A percentile compares a stretch with the other conserved stretches of the same genome.
phyloP scores from a whole-genome alignment of 2,888 invertebrate genomes.

The Dendrolimus pini region DNA sequence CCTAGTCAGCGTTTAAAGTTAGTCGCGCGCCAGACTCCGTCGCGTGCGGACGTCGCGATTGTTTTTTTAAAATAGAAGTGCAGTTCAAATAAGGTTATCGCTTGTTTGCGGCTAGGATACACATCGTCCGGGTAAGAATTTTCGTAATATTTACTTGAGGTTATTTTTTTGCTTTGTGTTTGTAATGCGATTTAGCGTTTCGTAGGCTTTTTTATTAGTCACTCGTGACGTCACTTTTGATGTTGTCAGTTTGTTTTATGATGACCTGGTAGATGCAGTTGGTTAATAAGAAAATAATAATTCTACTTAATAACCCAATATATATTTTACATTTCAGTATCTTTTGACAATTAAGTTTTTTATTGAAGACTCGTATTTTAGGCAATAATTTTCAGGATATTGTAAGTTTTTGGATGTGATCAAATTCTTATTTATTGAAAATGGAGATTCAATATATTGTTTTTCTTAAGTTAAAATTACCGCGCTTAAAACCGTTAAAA shows the following conservation, averaged over 20 bases:
- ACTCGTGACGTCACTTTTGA: slow-evolving; percentile 23
- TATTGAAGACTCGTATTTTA: too few species aligned
- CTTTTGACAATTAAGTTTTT: too few species aligned
- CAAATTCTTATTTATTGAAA: too few species aligned
- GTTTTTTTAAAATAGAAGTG: slow-evolving; percentile 32
- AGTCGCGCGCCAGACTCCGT: slow-evolving; percentile 45
- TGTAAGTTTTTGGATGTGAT: too few species aligned
- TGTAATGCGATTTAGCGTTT: slow-evolving; percentile 15
- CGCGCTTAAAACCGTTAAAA: too few species aligned
- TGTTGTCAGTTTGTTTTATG: slow-evolving; percentile 47
- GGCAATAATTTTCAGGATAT: too few species aligned
- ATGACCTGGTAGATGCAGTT: slow-evolving; percentile 16
- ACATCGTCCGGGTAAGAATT: slow-evolving; percentile 48
- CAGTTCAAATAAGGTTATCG: slow-evolving; percentile 63
- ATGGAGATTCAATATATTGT: too few species aligned
- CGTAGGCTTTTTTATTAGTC: slow-evolving; percentile 12
- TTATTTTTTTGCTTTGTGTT: background rate
- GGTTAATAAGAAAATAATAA: too few species aligned
- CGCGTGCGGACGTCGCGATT: slow-evolving; percentile 34
- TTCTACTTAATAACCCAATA: too few species aligned
- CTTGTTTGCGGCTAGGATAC: slow-evolving; percentile 58
- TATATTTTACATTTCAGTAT: too few species aligned
- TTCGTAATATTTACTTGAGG: slow-evolving; percentile 32
- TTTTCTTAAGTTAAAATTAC: too few species aligned
- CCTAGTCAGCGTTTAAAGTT: slow-evolving; percentile 29